Evolutionary conservation across 2,888 invertebrate species (phyloP).

Genomic region (Pammene aurita): DNA sequence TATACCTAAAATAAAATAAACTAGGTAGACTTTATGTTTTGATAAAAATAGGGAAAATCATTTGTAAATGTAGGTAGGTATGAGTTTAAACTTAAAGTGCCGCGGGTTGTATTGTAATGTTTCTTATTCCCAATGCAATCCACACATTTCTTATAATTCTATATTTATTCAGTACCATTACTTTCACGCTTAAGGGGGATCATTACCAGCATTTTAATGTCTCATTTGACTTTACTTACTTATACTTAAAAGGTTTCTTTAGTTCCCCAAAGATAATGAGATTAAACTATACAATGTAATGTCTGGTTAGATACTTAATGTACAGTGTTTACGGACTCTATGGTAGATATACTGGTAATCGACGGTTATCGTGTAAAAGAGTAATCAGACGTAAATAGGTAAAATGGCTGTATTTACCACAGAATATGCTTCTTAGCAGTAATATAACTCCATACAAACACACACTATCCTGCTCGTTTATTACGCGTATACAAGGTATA

Average conservation of each 20-base stretch:
- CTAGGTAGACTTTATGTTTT: no score
- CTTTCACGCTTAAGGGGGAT: neutral
- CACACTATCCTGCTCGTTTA: neutral
- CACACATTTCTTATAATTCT: neutral
- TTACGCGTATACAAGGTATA: no score
- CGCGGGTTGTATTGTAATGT: no score
- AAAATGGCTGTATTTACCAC: neutral
- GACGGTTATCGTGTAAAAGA: constrained; percentile 10
- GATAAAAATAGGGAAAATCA: no score
- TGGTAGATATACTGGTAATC: constrained; percentile 9
- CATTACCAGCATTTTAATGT: neutral
- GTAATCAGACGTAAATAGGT: constrained; percentile 5
- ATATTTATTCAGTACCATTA: neutral
- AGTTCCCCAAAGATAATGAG: neutral
- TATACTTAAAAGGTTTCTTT: neutral
- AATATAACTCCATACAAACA: neutral
- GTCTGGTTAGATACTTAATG: neutral
- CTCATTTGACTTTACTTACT: constrained; percentile 1
- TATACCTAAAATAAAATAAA: no score
- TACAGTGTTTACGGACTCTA: neutral
- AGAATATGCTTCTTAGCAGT: constrained; percentile 1
- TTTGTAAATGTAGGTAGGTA: no score
- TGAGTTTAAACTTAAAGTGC: no score
- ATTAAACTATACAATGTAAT: neutral
- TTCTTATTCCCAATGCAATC: neutral